Base-by-base conservation (phyloP, 2,797 vertebrate genomes). In the Lates japonicus region DNA sequence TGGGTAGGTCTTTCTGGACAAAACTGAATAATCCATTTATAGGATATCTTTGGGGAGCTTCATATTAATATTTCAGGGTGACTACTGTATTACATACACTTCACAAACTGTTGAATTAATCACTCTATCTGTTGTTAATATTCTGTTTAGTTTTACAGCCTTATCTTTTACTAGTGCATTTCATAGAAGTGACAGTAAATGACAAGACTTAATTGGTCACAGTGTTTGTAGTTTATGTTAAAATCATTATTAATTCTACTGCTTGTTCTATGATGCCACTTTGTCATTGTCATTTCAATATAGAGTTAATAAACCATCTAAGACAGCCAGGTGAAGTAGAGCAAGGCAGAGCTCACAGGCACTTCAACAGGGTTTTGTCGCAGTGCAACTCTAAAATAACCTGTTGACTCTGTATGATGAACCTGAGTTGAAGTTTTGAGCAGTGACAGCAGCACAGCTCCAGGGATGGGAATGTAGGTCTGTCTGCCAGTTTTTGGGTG, bases 31-130 rank as follows among this genome's bases (percentile, higher is more conserved):
- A 59, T 35, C 33, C 6, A 63, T 70, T 4, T 42, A 41, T 41
- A 10, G 39, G 39, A 41, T 41, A 9, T 41, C 39, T 11, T 46
- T 7, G 19, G 10, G 22, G 44, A 59, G 4, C 8, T 58, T 39
- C n/a, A 17, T 68, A 68, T 72, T 63, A 44, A 29, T 29, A 29
- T 14, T 14, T 54, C 52, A 54, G 51, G 25, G 12, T 29, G 62
- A 5, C 19, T 9, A 16, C 10, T 44, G n/a, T 13, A 25, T 4
- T 22, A 31, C 2, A 0, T 4, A 2, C 20, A 51, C 3, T 29
- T 17, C 20, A 39, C 31, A 57, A 44, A 31, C 42, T 13, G n/a
- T 22, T 59, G 35, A 48, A 60, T 57, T 48, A 37, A 67, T 76
- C 35, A 58, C 54, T 52, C 12, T 22, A 2, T 51, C n/a, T 51